phyloP scores from a whole-genome alignment of 2,113 vertebrate species.

The Axis porcinus region DNA sequence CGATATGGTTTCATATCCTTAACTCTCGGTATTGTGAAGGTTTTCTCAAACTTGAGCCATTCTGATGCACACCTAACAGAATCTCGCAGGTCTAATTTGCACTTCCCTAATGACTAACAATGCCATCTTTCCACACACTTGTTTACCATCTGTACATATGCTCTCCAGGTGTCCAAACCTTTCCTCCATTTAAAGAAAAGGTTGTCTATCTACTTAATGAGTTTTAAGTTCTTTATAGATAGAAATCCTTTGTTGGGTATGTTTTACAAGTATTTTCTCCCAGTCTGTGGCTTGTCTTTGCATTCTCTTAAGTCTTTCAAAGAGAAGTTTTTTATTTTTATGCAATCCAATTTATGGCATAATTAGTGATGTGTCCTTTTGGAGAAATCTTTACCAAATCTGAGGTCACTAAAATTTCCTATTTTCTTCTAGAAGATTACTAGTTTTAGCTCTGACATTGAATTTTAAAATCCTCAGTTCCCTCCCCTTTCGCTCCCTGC shows the following conservation, averaged over 20 bases:
- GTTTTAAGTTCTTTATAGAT: not conserved
- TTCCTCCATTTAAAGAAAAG: not conserved
- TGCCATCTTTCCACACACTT: not conserved
- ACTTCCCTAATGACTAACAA: too few species aligned
- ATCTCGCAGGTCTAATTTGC: not conserved
- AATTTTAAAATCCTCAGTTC: not conserved
- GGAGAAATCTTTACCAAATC: conserved; percentile 3
- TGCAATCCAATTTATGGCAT: not conserved
- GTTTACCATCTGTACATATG: too few species aligned
- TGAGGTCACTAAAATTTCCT: not conserved
- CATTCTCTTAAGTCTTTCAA: not conserved
- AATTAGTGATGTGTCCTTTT: not conserved
- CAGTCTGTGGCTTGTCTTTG: not conserved
- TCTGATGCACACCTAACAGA: too few species aligned
- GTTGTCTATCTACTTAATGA: not conserved
- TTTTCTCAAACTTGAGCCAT: not conserved
- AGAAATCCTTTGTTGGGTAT: not conserved
- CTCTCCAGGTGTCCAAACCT: not conserved
- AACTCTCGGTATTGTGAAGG: not conserved
- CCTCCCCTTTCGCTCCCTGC: not conserved
- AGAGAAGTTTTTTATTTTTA: not conserved
- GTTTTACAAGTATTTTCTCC: not conserved
- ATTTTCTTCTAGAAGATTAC: not conserved
- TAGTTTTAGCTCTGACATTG: not conserved
- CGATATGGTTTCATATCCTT: not conserved